These are phyloP conservation scores for Leptopilina syphax DNA, from an alignment of 2,888 invertebrate species.

Conservation along the genomic window DNA sequence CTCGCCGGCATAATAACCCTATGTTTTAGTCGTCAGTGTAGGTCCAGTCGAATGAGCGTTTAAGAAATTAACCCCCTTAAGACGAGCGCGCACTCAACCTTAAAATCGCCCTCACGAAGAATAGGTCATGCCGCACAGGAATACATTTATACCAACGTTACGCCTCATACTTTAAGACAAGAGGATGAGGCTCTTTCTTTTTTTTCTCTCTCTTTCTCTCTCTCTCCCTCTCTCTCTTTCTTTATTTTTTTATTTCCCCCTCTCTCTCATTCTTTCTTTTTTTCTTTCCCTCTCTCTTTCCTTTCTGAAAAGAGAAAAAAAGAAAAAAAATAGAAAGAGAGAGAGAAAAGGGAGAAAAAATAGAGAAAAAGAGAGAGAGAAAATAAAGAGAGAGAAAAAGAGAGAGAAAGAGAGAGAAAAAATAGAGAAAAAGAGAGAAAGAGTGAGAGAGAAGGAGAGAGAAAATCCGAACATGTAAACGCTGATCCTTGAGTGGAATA, in stretches of 20 bases:
- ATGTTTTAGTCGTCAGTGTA: constrained; percentile 27
- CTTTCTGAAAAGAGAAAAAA: no score
- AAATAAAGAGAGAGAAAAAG: no score
- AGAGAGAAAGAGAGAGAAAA: neutral
- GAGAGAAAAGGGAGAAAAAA: no score
- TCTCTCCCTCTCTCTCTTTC: no score
- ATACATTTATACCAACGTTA: constrained; percentile 16
- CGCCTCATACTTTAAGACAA: constrained; percentile 1
- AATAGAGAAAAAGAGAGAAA: neutral
- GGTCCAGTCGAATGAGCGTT: constrained; percentile 31
- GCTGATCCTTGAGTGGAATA: constrained; percentile 19
- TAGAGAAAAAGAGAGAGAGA: no score
- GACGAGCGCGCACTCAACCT: constrained; percentile 33
- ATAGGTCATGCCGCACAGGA: constrained; percentile 23
- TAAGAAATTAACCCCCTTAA: constrained; percentile 39
- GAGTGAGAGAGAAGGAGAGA: neutral
- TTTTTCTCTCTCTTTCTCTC: no score
- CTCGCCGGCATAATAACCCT: constrained; percentile 27
- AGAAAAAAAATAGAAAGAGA: no score
- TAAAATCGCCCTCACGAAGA: constrained; percentile 29
- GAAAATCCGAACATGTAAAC: constrained; percentile 32
- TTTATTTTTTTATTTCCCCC: no score
- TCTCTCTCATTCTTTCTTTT: no score
- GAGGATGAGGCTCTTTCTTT: no score
- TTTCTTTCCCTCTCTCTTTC: no score